phyloP scores from a whole-genome alignment of 2,888 invertebrate genomes.

The Cyaniris semiargus region DNA sequence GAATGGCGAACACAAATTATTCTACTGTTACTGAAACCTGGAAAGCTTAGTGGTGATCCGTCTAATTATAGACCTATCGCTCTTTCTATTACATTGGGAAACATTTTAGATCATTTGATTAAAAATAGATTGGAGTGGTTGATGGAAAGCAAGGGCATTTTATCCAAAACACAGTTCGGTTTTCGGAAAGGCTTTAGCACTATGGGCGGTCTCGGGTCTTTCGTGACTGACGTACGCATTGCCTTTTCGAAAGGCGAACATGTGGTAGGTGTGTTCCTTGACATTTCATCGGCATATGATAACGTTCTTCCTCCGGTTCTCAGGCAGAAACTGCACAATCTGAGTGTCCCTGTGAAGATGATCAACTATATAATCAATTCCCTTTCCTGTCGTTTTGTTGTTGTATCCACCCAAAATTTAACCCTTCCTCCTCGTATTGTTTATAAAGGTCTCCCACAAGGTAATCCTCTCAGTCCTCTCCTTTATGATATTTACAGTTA shows the following conservation, averaged over 20 bases:
- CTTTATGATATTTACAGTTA: neutral
- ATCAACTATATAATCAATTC: neutral
- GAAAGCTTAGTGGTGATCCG: neutral
- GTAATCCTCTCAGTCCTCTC: neutral
- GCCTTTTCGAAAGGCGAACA: neutral
- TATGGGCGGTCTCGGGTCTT: neutral
- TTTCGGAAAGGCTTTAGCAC: constrained; percentile 2
- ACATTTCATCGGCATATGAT: constrained; percentile 38
- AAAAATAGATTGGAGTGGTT: constrained; percentile 14
- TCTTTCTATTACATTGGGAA: neutral
- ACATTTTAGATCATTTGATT: neutral
- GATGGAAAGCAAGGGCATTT: neutral
- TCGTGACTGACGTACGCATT: neutral
- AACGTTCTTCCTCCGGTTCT: constrained; percentile 40
- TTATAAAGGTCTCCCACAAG: neutral
- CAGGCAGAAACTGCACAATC: constrained; percentile 36
- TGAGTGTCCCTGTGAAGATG: constrained; percentile 36
- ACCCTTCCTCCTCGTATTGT: neutral
- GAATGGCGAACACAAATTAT: neutral
- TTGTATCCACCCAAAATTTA: neutral
- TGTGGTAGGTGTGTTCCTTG: constrained; percentile 36
- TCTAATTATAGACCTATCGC: neutral
- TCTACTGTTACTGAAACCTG: neutral
- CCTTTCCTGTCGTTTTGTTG: neutral
- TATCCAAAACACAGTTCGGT: constrained; percentile 3